Percentiles rank a stretch among this genome's conserved stretches.
These are phyloP conservation scores for Amphipyra tragopoginis DNA, from an alignment of 2,888 invertebrate species.

Conservation along the genomic window DNA sequence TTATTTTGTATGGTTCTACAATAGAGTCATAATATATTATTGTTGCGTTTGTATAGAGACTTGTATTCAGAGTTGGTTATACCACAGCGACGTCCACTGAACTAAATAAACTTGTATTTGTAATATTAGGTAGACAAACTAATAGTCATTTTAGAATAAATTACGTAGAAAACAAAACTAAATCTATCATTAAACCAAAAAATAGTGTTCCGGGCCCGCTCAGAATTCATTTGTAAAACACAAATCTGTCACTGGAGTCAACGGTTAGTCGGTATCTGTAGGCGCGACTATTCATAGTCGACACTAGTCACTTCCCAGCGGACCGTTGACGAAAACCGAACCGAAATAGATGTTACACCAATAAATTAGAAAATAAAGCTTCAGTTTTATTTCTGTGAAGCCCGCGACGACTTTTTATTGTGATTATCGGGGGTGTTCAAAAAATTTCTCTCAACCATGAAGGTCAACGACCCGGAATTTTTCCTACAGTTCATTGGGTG, in stretches of 20 bases:
- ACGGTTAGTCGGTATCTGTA: constrained; percentile 71
- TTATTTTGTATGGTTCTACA: constrained; percentile 31
- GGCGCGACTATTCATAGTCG: constrained; percentile 80
- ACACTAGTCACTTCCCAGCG: constrained; percentile 66
- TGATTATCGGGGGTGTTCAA: constrained; percentile 78
- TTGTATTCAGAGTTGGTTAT: constrained; percentile 6
- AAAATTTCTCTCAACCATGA: constrained; percentile 64
- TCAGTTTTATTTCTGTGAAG: constrained; percentile 75
- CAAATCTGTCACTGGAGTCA: constrained; percentile 86
- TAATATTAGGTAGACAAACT: constrained; percentile 31
- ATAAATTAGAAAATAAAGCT: constrained; percentile 85
- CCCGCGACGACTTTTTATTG: constrained; percentile 76
- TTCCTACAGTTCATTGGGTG: constrained; percentile 73
- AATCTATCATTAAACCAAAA: constrained; percentile 71
- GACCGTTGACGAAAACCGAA: constrained; percentile 79
- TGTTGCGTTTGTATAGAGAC: constrained; percentile 5
- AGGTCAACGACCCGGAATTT: constrained; percentile 80
- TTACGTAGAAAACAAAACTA: constrained; percentile 65
- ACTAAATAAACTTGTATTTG: constrained; percentile 42
- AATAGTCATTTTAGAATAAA: constrained; percentile 49
- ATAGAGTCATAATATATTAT: constrained; percentile 3
- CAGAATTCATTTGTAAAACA: constrained; percentile 81
- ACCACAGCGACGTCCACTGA: constrained; percentile 8
- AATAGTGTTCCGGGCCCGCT: constrained; percentile 72
- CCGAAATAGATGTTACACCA: constrained; percentile 82